Percentiles rank a stretch among this genome's conserved stretches.
Conservation (phyloP, 2,888 invertebrate species). For the Pteria penguin region DNA sequence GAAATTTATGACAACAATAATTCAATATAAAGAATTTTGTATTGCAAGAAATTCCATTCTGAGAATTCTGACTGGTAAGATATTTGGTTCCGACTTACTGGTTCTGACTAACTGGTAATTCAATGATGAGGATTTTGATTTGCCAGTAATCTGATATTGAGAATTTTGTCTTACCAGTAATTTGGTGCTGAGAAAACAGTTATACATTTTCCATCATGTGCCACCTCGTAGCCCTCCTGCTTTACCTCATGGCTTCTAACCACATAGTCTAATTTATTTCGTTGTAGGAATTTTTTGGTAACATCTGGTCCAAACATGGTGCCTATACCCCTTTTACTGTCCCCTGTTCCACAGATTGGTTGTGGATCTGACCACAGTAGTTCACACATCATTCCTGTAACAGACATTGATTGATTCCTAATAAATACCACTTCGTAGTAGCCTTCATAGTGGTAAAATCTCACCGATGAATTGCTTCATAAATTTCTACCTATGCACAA, state of each 20-base stretch:
- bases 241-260: conserved; percentile 99
- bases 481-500: too few relatives aligned
- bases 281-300: conserved; percentile 88
- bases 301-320: conserved; percentile 99
- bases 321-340: conserved; percentile 98
- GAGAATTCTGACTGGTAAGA: too few relatives aligned
- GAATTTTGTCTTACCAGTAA: conserved; percentile 88
- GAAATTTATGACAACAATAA: too few relatives aligned
- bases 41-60: too few relatives aligned
- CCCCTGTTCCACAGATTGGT: conserved; percentile 90
- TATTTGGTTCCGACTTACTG: too few relatives aligned
- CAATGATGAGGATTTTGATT: too few relatives aligned
- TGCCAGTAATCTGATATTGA: neutral
- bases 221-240: conserved; percentile 95
- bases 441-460: too few relatives aligned
- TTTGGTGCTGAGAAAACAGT: conserved; percentile 99
- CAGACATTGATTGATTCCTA: too few relatives aligned
- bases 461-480: too few relatives aligned
- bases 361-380: conserved; percentile 99
- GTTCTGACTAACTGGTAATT: too few relatives aligned
- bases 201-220: conserved; percentile 96
- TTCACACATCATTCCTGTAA: conserved; percentile 94
- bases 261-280: conserved; percentile 94
- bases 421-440: too few relatives aligned
- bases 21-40: too few relatives aligned